phyloP scores from a whole-genome alignment of 2,888 invertebrate genomes.

The Drosophila anomelani region DNA sequence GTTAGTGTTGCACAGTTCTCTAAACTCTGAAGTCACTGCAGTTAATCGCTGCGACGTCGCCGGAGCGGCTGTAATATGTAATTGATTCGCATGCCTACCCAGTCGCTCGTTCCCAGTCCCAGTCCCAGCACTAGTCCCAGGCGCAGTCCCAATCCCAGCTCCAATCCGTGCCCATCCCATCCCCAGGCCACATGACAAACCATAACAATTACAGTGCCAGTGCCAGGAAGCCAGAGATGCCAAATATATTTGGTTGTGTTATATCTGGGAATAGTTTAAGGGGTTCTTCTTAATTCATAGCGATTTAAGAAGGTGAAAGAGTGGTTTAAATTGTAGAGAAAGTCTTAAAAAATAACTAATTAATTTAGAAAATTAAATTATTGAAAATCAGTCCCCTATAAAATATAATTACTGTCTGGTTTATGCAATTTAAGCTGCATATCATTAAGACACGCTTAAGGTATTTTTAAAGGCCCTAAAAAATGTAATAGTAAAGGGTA shows the following conservation, averaged over 20 bases:
- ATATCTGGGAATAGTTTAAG: background rate
- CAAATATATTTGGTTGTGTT: background rate
- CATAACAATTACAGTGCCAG: constrained; percentile 70
- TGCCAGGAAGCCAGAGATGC: constrained; percentile 22
- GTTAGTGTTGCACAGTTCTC: constrained; percentile 59
- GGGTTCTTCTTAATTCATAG: background rate
- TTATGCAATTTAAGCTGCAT: no score
- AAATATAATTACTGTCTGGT: no score
- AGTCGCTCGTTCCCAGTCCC: constrained; percentile 5
- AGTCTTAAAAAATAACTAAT: no score
- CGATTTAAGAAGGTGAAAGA: no score
- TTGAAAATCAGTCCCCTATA: no score
- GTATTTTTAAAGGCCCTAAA: background rate
- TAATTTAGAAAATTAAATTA: no score
- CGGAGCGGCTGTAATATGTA: constrained; percentile 65
- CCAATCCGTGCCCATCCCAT: constrained; percentile 15
- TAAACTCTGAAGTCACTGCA: constrained; percentile 76
- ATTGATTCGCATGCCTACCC: constrained; percentile 71
- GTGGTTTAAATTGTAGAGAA: no score
- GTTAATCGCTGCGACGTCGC: constrained; percentile 72
- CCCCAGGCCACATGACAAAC: constrained; percentile 61
- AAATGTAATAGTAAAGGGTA: background rate
- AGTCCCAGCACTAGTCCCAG: constrained; percentile 23
- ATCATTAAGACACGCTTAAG: no score
- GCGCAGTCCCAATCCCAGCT: constrained; percentile 10